Evolutionary conservation across 2,797 vertebrate species (phyloP).

Genomic region (Dryobates pubescens): DNA sequence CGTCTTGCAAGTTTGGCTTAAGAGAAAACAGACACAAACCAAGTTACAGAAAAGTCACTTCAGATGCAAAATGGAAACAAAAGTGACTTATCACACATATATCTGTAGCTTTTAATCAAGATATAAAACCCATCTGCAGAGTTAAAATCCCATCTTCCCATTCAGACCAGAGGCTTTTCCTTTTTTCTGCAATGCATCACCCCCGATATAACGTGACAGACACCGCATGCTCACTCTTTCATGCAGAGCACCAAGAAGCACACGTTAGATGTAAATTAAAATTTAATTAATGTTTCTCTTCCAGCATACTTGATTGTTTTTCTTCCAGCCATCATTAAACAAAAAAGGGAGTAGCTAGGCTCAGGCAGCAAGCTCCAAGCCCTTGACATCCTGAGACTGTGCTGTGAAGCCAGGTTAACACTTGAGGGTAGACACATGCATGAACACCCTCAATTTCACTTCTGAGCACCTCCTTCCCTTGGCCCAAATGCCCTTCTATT

Average conservation of each 20-base stretch:
- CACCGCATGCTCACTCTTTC: not conserved
- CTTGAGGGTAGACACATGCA: not conserved
- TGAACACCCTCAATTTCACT: not conserved
- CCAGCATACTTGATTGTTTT: conserved; percentile 53
- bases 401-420: not conserved
- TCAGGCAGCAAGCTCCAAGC: not conserved
- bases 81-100: not conserved
- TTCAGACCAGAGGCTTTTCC: conserved; percentile 49
- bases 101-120: conserved; percentile 49
- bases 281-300: conserved; percentile 66
- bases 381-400: not conserved
- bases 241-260: conserved; percentile 17
- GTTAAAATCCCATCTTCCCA: conserved; percentile 24
- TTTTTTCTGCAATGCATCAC: conserved; percentile 25
- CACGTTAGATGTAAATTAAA: conserved; percentile 49
- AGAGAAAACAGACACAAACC: conserved; percentile 67
- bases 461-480: not conserved
- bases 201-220: conserved; percentile 29
- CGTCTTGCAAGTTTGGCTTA: conserved; percentile 85
- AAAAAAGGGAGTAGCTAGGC: conserved; percentile 21
- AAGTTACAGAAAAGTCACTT: conserved; percentile 48
- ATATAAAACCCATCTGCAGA: not conserved
- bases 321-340: conserved; percentile 52
- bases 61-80: conserved; percentile 43
- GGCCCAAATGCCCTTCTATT: not conserved